Base-by-base conservation (phyloP, 2,888 invertebrate genomes). In the Orthosia gracilis region DNA sequence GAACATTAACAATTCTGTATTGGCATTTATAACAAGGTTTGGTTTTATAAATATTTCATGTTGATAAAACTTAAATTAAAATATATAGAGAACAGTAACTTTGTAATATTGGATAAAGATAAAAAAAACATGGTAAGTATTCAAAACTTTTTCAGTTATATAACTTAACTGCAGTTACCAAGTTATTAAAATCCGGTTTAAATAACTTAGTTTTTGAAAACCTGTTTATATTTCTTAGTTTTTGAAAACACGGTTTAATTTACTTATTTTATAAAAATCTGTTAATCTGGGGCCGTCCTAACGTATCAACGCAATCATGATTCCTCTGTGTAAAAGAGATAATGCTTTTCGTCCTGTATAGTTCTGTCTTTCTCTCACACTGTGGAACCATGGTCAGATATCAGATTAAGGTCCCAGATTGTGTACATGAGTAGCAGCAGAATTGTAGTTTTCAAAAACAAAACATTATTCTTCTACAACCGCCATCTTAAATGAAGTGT, bases 401-500 rank as follows among this genome's bases (percentile, higher is more conserved):
- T 40, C 40, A 40, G 40, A 9, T 7, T 40, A 40, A 40, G 40
- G 40, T 40, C 40, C 1, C 40, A 40, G 40, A 40, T 40, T 40
- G 9, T 40, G 54, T 5, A 21, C 1, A 21, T 54, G 12, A 23
- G 23, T 23, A 15, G 5, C 23, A 26, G 15, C 15, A 23, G 2
- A 26, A 7, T 55, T 7, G 15, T 55, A 55, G 23, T 12, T 23
- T 55, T 55, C 7, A 40, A 1, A 40, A 9, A 40, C 40, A 40
- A 40, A 31, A 31, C 31, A 31, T 31, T 26, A 3, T 21, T 26
- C 40, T 59, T 40, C 0, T 40, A 9, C 13, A 45, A 57, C 59
- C 69, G 64, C 67, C 84, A 83, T 83, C 50, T 81, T 81, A 61
- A 69, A 61, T 26, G 11, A 70, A 63, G 47, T 55, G 70, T 82